These are phyloP conservation scores for Conus betulinus DNA, from an alignment of 1,140 invertebrate species.

Conservation along the genomic window DNA sequence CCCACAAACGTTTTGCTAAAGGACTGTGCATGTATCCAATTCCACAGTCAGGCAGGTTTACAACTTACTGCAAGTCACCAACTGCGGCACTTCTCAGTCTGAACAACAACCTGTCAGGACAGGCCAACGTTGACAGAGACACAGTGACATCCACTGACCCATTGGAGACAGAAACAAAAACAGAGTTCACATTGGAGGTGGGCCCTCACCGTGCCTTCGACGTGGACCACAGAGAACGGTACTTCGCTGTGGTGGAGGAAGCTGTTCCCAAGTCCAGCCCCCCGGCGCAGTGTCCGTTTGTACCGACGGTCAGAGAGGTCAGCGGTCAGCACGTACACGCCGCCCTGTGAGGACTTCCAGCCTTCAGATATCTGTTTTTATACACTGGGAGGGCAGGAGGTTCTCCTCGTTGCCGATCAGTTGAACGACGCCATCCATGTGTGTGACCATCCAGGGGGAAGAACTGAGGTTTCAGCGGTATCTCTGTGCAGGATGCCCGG, in stretches of 20 bases:
- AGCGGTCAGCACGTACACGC: background rate
- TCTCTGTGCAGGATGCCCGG: background rate
- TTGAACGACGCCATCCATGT: conserved; percentile 9
- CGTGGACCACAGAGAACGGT: background rate
- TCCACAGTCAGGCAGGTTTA: background rate
- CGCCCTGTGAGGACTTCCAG: background rate
- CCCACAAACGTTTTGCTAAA: background rate
- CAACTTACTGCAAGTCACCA: background rate
- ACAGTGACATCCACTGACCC: background rate
- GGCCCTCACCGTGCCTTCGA: background rate
- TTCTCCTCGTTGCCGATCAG: conserved; percentile 13
- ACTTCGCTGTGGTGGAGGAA: background rate
- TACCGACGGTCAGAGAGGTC: background rate
- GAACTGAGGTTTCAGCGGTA: background rate
- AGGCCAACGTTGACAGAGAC: background rate
- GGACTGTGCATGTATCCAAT: background rate
- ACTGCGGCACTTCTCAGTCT: background rate
- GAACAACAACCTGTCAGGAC: background rate
- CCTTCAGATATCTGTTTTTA: conserved; percentile 18
- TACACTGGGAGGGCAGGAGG: background rate
- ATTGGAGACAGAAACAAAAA: background rate
- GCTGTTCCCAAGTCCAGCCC: background rate
- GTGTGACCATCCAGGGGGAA: background rate
- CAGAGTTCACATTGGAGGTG: background rate
- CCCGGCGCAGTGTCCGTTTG: background rate